Conservation (phyloP, 2,113 vertebrate species). For the Rafetus swinhoei region DNA sequence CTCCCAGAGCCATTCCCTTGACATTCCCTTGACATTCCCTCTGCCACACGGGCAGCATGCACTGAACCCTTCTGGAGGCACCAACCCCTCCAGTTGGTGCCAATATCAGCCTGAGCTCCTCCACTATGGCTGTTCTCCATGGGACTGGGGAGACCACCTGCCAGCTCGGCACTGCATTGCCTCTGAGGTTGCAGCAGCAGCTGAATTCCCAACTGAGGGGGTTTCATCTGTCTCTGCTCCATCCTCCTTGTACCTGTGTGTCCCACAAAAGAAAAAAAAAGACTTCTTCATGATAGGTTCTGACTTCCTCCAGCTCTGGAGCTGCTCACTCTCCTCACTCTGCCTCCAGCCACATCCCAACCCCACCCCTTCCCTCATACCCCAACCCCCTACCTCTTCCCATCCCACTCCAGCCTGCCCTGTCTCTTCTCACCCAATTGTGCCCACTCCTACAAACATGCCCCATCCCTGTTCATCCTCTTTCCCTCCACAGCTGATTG, state of each 20-base stretch:
- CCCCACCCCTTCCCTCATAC: too few relatives aligned
- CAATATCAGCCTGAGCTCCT: neutral
- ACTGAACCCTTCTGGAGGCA: neutral
- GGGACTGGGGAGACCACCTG: neutral
- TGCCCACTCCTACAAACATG: too few relatives aligned
- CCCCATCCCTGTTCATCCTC: too few relatives aligned
- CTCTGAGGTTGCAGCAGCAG: neutral
- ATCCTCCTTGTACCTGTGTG: neutral
- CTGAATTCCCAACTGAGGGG: neutral
- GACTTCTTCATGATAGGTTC: neutral
- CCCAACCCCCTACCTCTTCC: too few relatives aligned
- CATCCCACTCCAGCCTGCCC: too few relatives aligned
- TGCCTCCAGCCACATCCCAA: too few relatives aligned
- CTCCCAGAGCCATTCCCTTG: too few relatives aligned
- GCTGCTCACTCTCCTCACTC: too few relatives aligned
- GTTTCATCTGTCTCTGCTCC: neutral
- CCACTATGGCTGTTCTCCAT: neutral
- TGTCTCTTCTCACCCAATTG: too few relatives aligned
- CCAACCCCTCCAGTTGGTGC: neutral
- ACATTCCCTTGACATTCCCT: neutral
- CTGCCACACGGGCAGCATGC: neutral
- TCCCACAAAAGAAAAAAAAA: neutral
- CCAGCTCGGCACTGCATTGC: neutral
- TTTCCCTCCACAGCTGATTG: too few relatives aligned
- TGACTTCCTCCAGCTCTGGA: too few relatives aligned